Conservation (phyloP, 2,888 invertebrate genomes). For the Lamellibrachia satsuma region DNA sequence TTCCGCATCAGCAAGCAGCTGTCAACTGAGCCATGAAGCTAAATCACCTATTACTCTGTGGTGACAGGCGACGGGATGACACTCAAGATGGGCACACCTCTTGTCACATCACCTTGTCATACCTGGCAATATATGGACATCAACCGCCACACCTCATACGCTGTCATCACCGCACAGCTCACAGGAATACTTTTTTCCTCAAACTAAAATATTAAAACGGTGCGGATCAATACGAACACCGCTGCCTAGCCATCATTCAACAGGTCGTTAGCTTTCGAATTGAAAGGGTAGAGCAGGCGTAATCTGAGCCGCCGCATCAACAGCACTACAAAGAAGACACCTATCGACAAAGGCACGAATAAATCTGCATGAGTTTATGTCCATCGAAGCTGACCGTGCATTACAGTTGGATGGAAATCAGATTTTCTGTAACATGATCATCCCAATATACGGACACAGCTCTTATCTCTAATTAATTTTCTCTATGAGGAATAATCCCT, state of each 20-base stretch:
- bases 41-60: not conserved
- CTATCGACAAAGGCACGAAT: not conserved
- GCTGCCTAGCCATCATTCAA: not conserved
- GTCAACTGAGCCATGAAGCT: not conserved
- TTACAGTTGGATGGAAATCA: not conserved
- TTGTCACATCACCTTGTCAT: not conserved
- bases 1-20: not conserved
- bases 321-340: not conserved
- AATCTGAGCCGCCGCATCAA: not conserved
- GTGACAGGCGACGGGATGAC: not conserved
- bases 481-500: not conserved
- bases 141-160: not conserved
- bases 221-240: not conserved
- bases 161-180: not conserved
- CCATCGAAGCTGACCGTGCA: not conserved
- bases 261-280: not conserved
- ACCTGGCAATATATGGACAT: not conserved
- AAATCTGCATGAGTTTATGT: not conserved
- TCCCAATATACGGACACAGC: not conserved
- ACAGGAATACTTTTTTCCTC: not conserved
- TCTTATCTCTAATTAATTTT: not conserved
- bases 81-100: not conserved
- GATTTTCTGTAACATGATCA: not conserved
- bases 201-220: constrained; percentile 2
- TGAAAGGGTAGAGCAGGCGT: not conserved